phyloP scores from a whole-genome alignment of 2,797 vertebrate genomes.

The Amphiprion clarkii region DNA sequence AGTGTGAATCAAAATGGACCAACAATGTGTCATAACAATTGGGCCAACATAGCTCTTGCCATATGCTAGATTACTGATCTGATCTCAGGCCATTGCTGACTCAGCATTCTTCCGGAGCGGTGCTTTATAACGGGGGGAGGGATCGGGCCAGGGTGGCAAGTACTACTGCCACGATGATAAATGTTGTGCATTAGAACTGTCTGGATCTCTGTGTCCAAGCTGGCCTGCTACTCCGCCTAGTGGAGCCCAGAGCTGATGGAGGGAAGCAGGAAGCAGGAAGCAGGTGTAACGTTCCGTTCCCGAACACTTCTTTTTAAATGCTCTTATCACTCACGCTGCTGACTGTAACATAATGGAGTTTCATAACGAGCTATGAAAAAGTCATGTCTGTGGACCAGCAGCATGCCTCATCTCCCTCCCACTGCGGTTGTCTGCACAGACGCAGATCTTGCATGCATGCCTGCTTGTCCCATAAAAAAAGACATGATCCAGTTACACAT shows the following conservation, averaged over 20 bases:
- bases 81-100: conserved; percentile 62
- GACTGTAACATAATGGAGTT: conserved; percentile 28
- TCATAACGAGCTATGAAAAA: conserved; percentile 36
- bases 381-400: conserved; percentile 9
- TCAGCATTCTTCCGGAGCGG: conserved; percentile 59
- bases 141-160: conserved; percentile 50
- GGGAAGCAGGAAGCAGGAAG: conserved; percentile 13
- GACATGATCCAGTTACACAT: conserved; percentile 7
- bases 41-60: conserved; percentile 17
- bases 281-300: conserved; percentile 45
- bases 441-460: conserved; percentile 34
- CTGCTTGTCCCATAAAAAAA: conserved; percentile 8
- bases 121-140: conserved; percentile 57
- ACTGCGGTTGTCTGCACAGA: conserved; percentile 18
- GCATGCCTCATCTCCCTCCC: not conserved
- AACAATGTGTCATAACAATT: conserved; percentile 46
- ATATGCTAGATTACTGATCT: conserved; percentile 54
- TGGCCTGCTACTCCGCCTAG: conserved; percentile 61
- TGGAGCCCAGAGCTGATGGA: conserved; percentile 45
- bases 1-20: conserved; percentile 26
- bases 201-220: conserved; percentile 45
- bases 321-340: conserved; percentile 14
- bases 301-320: conserved; percentile 22
- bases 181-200: conserved; percentile 70
- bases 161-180: conserved; percentile 71